Conservation (phyloP, 2,888 invertebrate species). For the Masnerella sp. region DNA sequence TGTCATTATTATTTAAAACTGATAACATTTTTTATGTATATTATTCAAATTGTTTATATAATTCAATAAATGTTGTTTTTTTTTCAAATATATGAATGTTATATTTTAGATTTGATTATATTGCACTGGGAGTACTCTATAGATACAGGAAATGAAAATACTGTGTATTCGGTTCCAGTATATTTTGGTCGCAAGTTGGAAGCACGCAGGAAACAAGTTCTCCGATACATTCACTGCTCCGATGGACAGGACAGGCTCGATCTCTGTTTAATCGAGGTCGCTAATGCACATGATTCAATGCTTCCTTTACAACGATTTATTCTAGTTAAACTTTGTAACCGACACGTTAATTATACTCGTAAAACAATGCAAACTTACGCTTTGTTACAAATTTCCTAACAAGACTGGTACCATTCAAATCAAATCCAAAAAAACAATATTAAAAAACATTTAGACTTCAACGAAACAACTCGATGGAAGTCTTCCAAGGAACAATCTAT, state of each 20-base stretch:
- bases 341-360: constrained; percentile 25
- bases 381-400: constrained; percentile 16
- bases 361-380: constrained; percentile 16
- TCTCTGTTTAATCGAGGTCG: constrained; percentile 56
- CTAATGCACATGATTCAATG: constrained; percentile 55
- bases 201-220: constrained; percentile 17
- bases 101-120: no score
- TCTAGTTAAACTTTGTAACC: constrained; percentile 52
- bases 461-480: constrained; percentile 1
- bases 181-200: constrained; percentile 22
- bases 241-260: constrained; percentile 37
- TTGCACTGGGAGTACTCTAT: background rate
- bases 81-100: no score
- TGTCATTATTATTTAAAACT: no score
- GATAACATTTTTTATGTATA: no score
- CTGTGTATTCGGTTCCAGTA: constrained; percentile 10
- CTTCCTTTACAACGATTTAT: constrained; percentile 53
- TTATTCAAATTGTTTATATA: no score
- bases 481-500: no score
- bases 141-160: background rate
- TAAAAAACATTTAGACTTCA: no score
- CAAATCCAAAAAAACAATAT: no score
- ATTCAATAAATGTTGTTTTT: no score
- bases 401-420: constrained; percentile 13
- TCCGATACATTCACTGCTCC: constrained; percentile 36